Percentiles rank a stretch among this genome's conserved stretches.
Conservation (phyloP, 2,888 invertebrate species). For the Polymixis flavicincta region DNA sequence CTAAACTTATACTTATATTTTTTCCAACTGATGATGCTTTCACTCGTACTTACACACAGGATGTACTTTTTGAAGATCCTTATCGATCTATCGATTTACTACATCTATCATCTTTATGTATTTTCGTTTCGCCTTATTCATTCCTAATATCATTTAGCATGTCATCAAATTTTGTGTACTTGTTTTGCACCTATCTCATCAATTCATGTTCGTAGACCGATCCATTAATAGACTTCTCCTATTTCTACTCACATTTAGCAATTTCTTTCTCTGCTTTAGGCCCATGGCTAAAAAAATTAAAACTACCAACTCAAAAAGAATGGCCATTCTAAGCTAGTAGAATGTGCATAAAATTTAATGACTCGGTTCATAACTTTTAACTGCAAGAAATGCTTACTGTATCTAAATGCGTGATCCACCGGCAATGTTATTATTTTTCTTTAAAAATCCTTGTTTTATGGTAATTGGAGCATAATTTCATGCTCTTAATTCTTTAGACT, state of each 20-base stretch:
- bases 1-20: neutral
- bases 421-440: neutral
- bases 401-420: slow-evolving; percentile 5
- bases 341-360: slow-evolving; percentile 22
- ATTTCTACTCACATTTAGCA: neutral
- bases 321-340: neutral
- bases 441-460: slow-evolving; percentile 12
- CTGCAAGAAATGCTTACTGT: slow-evolving; percentile 9
- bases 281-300: neutral
- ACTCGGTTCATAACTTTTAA: slow-evolving; percentile 27
- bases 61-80: neutral
- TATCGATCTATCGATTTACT: neutral
- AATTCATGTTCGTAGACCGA: neutral
- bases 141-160: neutral
- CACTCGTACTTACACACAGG: too few relatives aligned
- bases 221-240: neutral
- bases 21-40: neutral
- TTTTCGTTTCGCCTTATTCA: too few relatives aligned
- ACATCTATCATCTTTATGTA: neutral
- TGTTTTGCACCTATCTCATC: neutral
- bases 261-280: neutral
- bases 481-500: neutral
- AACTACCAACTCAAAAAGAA: neutral
- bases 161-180: too few relatives aligned
- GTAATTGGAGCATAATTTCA: slow-evolving; percentile 5